A percentile compares a stretch with the other conserved stretches of the same genome.
Conservation (phyloP, 1,140 invertebrate genomes). For the Berghia stephanieae region DNA sequence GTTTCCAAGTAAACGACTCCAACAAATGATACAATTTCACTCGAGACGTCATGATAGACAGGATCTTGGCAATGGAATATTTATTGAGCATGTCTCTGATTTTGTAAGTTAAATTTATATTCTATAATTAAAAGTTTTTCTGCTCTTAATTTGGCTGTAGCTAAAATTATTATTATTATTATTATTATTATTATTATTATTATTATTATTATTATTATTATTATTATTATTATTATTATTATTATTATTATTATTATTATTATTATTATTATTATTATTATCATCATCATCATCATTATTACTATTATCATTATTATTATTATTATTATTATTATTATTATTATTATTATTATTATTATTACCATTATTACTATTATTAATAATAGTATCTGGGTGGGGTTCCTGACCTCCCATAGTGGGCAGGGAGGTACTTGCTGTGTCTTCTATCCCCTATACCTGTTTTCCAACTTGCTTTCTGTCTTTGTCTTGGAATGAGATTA, state of each 20-base stretch:
- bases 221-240: too few species aligned
- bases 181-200: slow-evolving; percentile 18
- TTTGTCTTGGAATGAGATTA: too few species aligned
- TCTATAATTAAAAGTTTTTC: neutral
- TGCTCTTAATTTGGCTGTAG: neutral
- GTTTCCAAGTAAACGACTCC: slow-evolving; percentile 78
- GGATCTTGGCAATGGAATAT: slow-evolving; percentile 68
- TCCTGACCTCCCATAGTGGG: too few species aligned
- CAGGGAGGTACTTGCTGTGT: too few species aligned
- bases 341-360: neutral
- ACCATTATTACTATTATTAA: neutral
- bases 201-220: slow-evolving; percentile 30
- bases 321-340: neutral
- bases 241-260: neutral
- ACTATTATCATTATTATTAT: neutral
- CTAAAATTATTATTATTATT: neutral
- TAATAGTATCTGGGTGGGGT: neutral
- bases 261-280: neutral
- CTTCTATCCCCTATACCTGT: too few species aligned
- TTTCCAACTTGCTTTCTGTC: too few species aligned
- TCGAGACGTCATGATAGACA: slow-evolving; percentile 39
- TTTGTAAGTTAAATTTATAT: slow-evolving; percentile 63
- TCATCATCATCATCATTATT: neutral
- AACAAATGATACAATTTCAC: slow-evolving; percentile 66
- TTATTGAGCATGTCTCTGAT: slow-evolving; percentile 73